Percentiles rank a stretch among this genome's conserved stretches.
Conservation (phyloP, 2,797 vertebrate genomes). For the Alca torda region DNA sequence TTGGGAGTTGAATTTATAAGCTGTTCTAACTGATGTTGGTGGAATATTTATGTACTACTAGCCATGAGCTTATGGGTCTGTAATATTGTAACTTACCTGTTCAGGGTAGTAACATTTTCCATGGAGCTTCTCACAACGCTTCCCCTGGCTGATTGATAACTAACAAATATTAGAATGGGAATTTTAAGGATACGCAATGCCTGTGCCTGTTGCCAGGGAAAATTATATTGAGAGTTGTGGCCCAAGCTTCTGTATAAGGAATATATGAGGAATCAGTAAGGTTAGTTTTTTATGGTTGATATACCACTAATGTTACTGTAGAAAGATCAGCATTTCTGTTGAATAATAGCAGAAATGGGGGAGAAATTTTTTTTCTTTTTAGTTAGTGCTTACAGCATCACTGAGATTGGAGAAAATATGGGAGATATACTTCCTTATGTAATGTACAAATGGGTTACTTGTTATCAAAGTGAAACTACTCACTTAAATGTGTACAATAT, state of each 20-base stretch:
- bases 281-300: not conserved
- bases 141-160: not conserved
- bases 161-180: not conserved
- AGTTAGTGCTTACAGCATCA: not conserved
- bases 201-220: not conserved
- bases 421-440: not conserved
- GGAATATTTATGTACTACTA: not conserved
- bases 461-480: not conserved
- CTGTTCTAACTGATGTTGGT: not conserved
- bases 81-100: not conserved
- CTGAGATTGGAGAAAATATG: not conserved
- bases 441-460: not conserved
- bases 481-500: not conserved
- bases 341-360: not conserved
- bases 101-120: not conserved
- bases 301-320: not conserved
- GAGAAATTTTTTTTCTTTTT: not conserved
- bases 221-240: not conserved
- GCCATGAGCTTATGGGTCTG: not conserved
- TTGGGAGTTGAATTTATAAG: not conserved
- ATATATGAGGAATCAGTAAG: not conserved
- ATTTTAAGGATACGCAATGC: not conserved
- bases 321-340: not conserved
- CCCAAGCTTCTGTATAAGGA: not conserved
- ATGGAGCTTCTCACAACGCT: not conserved